These are phyloP conservation scores for Heliconius sara DNA, from an alignment of 2,888 invertebrate genomes.

Conservation along the genomic window DNA sequence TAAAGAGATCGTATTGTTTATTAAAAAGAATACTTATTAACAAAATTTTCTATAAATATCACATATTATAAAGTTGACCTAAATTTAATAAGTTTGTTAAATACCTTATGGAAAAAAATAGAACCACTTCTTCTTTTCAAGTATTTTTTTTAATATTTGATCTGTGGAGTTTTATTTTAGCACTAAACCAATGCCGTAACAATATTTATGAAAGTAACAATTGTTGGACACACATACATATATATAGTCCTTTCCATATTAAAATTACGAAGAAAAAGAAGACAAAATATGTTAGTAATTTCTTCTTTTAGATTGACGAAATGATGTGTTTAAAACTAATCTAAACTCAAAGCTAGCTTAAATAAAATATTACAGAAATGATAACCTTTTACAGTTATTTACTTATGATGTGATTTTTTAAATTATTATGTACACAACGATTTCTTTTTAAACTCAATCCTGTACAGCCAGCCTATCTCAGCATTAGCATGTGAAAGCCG, in stretches of 20 bases:
- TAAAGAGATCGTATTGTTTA: slow-evolving; percentile 10
- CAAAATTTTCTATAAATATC: neutral
- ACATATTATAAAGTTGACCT: neutral
- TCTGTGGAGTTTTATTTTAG: neutral
- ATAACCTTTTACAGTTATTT: neutral
- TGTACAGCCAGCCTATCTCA: slow-evolving; percentile 36
- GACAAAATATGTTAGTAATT: neutral
- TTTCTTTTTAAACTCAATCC: slow-evolving; percentile 14
- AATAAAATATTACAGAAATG: neutral
- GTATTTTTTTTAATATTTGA: neutral
- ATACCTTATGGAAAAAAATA: neutral
- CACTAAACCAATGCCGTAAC: neutral
- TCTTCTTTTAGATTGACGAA: neutral
- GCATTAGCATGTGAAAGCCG: slow-evolving; percentile 87
- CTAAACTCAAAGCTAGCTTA: neutral
- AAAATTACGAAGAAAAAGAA: neutral
- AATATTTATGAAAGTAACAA: neutral
- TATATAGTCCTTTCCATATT: neutral
- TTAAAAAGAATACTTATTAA: neutral
- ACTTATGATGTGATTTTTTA: neutral
- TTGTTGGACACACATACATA: neutral
- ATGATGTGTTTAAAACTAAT: neutral
- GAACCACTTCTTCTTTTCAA: too few species aligned
- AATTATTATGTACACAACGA: slow-evolving; percentile 15
- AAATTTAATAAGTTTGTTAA: neutral